Percentiles rank a stretch among this genome's conserved stretches.
These are phyloP conservation scores for Alectura lathami DNA, from an alignment of 2,113 vertebrate species.

Conservation along the genomic window DNA sequence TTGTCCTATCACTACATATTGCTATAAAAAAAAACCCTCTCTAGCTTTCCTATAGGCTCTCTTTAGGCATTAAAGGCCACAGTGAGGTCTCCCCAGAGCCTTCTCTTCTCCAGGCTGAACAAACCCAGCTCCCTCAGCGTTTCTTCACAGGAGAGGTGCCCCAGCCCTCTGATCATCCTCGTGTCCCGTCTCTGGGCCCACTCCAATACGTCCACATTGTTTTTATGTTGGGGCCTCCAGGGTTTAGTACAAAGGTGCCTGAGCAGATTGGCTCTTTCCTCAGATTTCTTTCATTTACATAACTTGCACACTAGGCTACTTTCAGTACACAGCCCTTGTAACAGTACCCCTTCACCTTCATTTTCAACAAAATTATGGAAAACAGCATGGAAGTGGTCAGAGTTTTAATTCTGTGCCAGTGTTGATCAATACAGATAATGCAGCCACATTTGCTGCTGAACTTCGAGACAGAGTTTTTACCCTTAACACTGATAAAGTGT, in stretches of 20 bases:
- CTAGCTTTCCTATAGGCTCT: neutral
- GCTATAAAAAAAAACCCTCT: neutral
- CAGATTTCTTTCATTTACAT: neutral
- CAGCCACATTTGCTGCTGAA: neutral
- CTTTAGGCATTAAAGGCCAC: neutral
- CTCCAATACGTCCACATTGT: neutral
- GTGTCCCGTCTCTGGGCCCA: neutral
- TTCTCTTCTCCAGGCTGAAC: neutral
- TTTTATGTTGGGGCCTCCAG: neutral
- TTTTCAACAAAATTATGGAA: neutral
- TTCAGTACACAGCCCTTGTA: neutral
- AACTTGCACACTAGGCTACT: neutral
- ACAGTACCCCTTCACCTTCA: neutral
- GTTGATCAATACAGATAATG: neutral
- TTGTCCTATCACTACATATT: neutral
- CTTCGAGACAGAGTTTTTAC: neutral
- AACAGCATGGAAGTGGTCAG: neutral
- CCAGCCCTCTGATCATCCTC: neutral
- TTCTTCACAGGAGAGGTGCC: neutral
- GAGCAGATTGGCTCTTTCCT: neutral
- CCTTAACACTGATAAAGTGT: neutral
- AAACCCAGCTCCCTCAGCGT: neutral
- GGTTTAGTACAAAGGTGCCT: neutral
- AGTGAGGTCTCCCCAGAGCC: neutral
- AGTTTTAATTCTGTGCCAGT: neutral